Evolutionary conservation across 2,888 invertebrate genomes (phyloP).

Genomic region (Apotomis capreana): DNA sequence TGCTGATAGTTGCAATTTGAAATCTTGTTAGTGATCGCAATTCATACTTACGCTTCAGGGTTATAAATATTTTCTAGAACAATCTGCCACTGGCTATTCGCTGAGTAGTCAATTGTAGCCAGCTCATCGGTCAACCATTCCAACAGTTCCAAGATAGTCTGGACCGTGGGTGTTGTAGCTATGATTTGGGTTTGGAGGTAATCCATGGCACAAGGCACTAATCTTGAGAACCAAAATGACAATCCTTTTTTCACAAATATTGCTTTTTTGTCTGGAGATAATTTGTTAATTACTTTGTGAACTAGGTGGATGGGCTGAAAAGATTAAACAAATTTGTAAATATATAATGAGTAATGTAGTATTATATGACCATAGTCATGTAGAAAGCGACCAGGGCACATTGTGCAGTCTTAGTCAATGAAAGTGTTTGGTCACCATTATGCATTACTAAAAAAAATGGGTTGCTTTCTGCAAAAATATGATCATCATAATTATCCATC

Average conservation of each 20-base stretch:
- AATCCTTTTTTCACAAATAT: constrained; percentile 68
- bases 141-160: constrained; percentile 58
- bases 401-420: no score
- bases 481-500: no score
- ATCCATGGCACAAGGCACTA: constrained; percentile 72
- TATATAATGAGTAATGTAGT: no score
- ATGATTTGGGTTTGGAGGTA: constrained; percentile 25
- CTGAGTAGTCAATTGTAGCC: constrained; percentile 64
- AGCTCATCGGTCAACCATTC: constrained; percentile 73
- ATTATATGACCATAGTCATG: no score
- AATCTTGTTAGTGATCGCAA: background rate
- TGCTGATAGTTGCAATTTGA: background rate
- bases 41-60: constrained; percentile 63
- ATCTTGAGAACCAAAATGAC: constrained; percentile 74
- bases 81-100: constrained; percentile 66
- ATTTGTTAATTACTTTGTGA: constrained; percentile 58
- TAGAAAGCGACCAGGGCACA: no score
- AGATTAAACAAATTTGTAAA: constrained; percentile 33
- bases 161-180: background rate
- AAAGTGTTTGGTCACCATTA: no score
- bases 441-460: no score
- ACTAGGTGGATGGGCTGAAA: constrained; percentile 68
- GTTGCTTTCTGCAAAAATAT: no score
- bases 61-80: constrained; percentile 68
- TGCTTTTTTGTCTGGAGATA: constrained; percentile 62